A percentile compares a stretch with the other conserved stretches of the same genome.
Conservation (phyloP, 2,113 vertebrate genomes). For the Urocolius indicus region DNA sequence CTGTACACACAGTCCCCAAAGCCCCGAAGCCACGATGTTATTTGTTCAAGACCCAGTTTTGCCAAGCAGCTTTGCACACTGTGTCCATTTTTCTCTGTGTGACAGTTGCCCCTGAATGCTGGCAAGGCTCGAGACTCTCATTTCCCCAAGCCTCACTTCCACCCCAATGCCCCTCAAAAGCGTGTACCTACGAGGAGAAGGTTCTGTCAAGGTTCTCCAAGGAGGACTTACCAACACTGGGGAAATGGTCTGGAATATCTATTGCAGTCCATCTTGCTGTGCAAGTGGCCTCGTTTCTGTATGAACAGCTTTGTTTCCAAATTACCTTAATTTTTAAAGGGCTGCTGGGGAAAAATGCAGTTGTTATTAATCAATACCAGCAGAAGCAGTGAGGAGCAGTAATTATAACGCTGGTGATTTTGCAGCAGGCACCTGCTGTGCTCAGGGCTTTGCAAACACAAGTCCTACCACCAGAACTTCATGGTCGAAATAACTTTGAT, state of each 20-base stretch:
- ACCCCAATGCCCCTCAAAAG: background rate
- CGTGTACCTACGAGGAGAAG: background rate
- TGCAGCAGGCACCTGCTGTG: background rate
- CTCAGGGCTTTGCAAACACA: background rate
- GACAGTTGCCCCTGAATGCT: background rate
- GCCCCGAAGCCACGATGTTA: background rate
- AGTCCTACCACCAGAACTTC: background rate
- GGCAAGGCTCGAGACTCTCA: background rate
- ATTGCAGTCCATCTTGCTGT: background rate
- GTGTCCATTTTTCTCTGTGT: background rate
- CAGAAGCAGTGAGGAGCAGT: background rate
- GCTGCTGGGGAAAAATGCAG: background rate
- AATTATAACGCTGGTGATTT: background rate
- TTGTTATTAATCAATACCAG: background rate
- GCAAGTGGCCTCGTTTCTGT: background rate
- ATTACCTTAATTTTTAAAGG: background rate
- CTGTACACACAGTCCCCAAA: background rate
- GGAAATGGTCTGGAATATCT: background rate
- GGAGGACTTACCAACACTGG: background rate
- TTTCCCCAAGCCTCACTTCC: background rate
- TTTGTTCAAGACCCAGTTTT: background rate
- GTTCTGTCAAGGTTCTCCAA: background rate
- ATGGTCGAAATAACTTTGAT: fast-evolving
- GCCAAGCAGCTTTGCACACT: background rate
- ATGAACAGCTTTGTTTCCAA: constrained; percentile 10